Base-by-base conservation (phyloP, 2,888 invertebrate species). In the Brachynemurus nebulosus region DNA sequence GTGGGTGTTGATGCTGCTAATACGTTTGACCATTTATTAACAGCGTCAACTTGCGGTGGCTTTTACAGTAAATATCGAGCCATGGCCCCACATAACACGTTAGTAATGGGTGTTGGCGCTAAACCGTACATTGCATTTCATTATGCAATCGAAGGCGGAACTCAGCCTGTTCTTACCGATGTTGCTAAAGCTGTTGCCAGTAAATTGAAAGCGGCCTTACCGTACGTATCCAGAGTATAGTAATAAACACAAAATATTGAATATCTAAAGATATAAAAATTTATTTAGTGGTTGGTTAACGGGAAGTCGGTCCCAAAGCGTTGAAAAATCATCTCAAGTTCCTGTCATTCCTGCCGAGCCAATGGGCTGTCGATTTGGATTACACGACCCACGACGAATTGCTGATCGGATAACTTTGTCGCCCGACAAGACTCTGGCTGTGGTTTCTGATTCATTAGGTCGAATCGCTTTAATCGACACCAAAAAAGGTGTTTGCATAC, bases 161-260 rank as follows among this genome's bases (percentile, higher is more conserved):
- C 81, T 14, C 83, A 83, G 21, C 86, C 86, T 0, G 74, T 84
- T 11, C 67, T 95, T 11, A 80, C 86, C 41, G 92, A 93, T 60
- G 89, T 95, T n/a, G 92, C 92, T 1, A 80, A 86, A 59, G 91
- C 88, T 43, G 86, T 93, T 40, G 91, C 91, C 2, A 84, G 78
- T 58, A 91, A 88, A 69, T 70, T 92, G 19, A 84, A 88, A 60
- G 80, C 78, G 38, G 80, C 80, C 36, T 65, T 84, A 52, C 82
- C 84, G 83, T 85, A 58, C 77, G 83, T 72, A 35, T 58, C 4
- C 59, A 62, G 48, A 51, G 41, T 16, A 36, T 17, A 36, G 36
- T 16, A 16, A 25, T 25, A 9, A 25, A 25, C 8, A 25, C 8
- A 25, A 35, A 27, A 27, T 27, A 4, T 9, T 3, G 3, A 27